Evolutionary conservation across 2,888 invertebrate genomes (phyloP).

Genomic region (Nephrotoma guestfalica): DNA sequence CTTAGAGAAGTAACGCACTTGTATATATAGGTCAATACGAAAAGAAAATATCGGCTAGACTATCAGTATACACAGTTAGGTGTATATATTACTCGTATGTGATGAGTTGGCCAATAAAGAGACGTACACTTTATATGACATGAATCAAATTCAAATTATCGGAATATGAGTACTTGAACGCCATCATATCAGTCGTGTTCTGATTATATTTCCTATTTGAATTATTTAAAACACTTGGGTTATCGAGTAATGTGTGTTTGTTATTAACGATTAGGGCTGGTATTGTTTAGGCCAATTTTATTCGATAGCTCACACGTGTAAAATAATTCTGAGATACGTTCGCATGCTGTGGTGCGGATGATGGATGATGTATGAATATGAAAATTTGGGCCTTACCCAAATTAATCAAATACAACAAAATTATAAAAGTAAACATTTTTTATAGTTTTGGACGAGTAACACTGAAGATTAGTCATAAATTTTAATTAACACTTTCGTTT

Average conservation of each 20-base stretch:
- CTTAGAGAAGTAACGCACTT: neutral
- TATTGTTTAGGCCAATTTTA: neutral
- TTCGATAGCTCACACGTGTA: too few relatives aligned
- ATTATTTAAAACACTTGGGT: neutral
- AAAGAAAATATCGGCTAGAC: neutral
- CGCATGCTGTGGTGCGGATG: neutral
- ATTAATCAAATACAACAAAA: neutral
- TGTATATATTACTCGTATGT: neutral
- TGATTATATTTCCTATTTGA: neutral
- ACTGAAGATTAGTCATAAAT: neutral
- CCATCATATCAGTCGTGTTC: neutral
- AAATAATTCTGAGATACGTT: neutral
- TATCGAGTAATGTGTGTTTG: neutral
- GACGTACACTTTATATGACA: neutral
- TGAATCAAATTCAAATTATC: neutral
- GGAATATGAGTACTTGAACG: neutral
- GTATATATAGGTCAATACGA: neutral
- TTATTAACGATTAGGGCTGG: neutral
- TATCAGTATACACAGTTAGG: neutral
- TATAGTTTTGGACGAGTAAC: neutral
- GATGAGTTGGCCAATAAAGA: neutral
- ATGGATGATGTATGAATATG: neutral
- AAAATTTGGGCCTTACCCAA: neutral
- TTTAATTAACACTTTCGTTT: neutral
- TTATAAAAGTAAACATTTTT: neutral